Conservation (phyloP, 1,140 invertebrate genomes). For the Cheumatopsyche charites region DNA sequence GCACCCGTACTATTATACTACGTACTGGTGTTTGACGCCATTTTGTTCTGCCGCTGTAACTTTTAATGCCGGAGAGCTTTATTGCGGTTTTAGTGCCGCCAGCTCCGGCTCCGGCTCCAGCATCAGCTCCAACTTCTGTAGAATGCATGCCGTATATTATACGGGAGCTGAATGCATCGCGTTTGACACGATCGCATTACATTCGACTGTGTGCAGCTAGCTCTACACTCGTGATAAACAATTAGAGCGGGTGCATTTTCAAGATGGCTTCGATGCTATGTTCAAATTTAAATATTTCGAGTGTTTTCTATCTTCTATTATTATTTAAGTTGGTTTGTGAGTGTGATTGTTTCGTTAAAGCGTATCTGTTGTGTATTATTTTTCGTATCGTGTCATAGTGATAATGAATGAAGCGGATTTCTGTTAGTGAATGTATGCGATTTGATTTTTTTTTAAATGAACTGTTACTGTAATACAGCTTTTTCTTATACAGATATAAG, state of each 20-base stretch:
- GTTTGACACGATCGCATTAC: conserved; percentile 2
- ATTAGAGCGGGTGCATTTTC: conserved; percentile 9
- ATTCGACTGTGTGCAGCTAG: not conserved
- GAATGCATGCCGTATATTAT: not conserved
- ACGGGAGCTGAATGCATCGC: not conserved
- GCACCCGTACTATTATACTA: not conserved
- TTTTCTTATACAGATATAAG: too few relatives aligned
- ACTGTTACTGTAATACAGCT: too few relatives aligned
- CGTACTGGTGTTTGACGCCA: conserved; percentile 18
- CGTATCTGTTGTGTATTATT: too few relatives aligned
- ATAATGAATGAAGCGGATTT: too few relatives aligned
- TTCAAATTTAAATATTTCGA: too few relatives aligned
- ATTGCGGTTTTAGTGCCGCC: conserved; percentile 32
- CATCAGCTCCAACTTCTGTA: not conserved
- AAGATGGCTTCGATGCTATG: too few relatives aligned
- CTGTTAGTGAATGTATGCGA: too few relatives aligned
- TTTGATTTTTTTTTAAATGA: too few relatives aligned
- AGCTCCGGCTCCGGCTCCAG: not conserved
- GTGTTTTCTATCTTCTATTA: too few relatives aligned
- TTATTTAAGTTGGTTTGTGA: too few relatives aligned
- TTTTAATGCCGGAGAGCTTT: conserved; percentile 33
- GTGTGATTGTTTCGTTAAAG: too few relatives aligned
- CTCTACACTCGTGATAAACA: conserved; percentile 32
- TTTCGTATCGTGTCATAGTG: too few relatives aligned
- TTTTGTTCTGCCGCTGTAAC: conserved; percentile 34